Evolutionary conservation across 2,888 invertebrate genomes (phyloP), one percentile per base, ranked within the genome.

Genomic region (Thereva nobilitata): DNA sequence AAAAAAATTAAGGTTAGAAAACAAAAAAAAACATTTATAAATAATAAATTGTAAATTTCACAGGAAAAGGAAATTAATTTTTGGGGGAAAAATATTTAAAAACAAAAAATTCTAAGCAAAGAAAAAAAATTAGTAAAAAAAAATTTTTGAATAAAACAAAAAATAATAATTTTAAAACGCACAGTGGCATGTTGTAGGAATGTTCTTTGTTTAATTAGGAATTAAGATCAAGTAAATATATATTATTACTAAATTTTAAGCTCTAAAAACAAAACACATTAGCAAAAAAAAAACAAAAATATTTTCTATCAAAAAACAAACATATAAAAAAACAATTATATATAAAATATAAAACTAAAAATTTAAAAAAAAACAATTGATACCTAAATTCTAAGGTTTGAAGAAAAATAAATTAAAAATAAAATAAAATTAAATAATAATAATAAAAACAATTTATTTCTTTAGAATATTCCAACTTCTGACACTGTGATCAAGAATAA

Each of bases 401-500:
- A 42, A 42, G 7, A 7, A 8, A 57, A 57, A 35, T 45, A 53
- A 44, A 9, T 41, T 10, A 42, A 64, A 52, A n/a, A n/a, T n/a
- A n/a, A 34, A 42, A 42, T 41, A 35, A 42, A 53, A 53, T 53
- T 10, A 40, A 61, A 40, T 41, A 50, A 23, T 50, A 64, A 9
- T 56, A 23, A 23, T 23, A 23, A 23, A 23, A 23, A 23, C 23
- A 23, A 23, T 23, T 23, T 23, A 23, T 49, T 54, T 55, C 49
- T 34, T 41, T 47, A 63, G 68, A 70, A 68, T 70, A 68, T 70
- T 70, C 67, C 68, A 70, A 70, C 68, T 70, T 67, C 68, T 70
- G 59, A 68, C 70, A 70, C 70, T 70, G 70, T 70, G 70, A 70
- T 70, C 56, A 38, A 67, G 59, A 23, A 23, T 23, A 23, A 23